phyloP scores from a whole-genome alignment of 2,797 vertebrate genomes.

The Ceyx erithaca region DNA sequence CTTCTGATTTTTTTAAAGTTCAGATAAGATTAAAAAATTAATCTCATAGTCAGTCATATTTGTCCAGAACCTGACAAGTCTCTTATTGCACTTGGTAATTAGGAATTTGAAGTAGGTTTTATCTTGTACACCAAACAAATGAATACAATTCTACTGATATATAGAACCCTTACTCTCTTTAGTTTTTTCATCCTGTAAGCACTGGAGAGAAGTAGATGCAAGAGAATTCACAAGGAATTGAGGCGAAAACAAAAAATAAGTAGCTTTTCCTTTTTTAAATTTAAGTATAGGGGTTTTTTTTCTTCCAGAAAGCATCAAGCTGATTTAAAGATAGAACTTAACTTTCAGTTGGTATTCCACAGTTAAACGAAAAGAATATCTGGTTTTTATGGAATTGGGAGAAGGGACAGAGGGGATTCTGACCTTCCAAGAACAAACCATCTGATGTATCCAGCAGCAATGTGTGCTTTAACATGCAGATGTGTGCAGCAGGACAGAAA shows the following conservation, averaged over 20 bases:
- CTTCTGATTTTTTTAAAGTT: background rate
- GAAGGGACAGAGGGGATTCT: background rate
- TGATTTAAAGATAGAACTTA: background rate
- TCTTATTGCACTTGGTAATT: background rate
- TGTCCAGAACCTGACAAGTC: background rate
- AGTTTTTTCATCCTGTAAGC: background rate
- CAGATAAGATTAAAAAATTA: background rate
- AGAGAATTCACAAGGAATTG: background rate
- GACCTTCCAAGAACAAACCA: background rate
- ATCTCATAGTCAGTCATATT: background rate
- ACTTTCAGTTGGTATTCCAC: background rate
- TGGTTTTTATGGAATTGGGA: background rate
- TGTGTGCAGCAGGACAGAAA: background rate
- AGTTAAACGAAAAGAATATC: background rate
- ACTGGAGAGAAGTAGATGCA: background rate
- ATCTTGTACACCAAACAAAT: background rate
- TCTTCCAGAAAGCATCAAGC: background rate
- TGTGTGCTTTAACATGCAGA: background rate
- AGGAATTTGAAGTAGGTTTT: background rate
- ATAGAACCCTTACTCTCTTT: background rate
- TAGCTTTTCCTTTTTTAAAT: too few relatives aligned
- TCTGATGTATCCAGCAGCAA: background rate
- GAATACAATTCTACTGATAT: background rate
- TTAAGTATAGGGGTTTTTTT: fast-evolving
- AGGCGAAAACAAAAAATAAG: too few relatives aligned